Evolutionary conservation across 2,888 invertebrate species (phyloP).

Genomic region (Drosophila emarginata): DNA sequence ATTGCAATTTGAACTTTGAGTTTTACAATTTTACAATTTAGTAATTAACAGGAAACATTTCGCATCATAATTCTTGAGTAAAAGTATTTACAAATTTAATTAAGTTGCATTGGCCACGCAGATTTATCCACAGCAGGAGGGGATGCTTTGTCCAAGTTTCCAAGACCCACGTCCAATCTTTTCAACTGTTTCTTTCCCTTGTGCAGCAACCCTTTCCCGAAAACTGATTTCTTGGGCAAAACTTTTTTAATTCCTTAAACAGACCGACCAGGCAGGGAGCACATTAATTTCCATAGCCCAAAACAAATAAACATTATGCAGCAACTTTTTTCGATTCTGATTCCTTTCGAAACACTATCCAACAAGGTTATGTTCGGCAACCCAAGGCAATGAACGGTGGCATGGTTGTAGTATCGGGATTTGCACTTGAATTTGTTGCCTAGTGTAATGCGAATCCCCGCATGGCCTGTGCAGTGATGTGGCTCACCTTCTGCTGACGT

Average conservation of each 20-base stretch:
- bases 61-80: conserved; percentile 68
- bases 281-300: conserved; percentile 66
- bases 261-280: conserved; percentile 36
- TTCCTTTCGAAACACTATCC: conserved; percentile 26
- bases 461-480: conserved; percentile 54
- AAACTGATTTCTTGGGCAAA: conserved; percentile 55
- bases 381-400: too few species aligned
- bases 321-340: conserved; percentile 57
- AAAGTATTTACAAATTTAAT: conserved; percentile 76
- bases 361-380: background rate
- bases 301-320: conserved; percentile 72
- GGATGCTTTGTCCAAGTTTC: conserved; percentile 7
- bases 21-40: conserved; percentile 69
- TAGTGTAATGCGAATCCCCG: conserved; percentile 41
- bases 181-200: background rate
- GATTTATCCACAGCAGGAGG: conserved; percentile 64
- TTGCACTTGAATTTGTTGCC: conserved; percentile 5
- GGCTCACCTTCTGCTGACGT: conserved; percentile 74
- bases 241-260: conserved; percentile 66
- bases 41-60: conserved; percentile 74
- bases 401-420: too few species aligned
- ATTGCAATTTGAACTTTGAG: conserved; percentile 77
- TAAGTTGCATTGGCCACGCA: conserved; percentile 78
- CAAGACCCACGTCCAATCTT: background rate
- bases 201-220: conserved; percentile 55